These are phyloP conservation scores for Nomada lathburiana DNA, from an alignment of 2,888 invertebrate genomes.

Conservation along the genomic window DNA sequence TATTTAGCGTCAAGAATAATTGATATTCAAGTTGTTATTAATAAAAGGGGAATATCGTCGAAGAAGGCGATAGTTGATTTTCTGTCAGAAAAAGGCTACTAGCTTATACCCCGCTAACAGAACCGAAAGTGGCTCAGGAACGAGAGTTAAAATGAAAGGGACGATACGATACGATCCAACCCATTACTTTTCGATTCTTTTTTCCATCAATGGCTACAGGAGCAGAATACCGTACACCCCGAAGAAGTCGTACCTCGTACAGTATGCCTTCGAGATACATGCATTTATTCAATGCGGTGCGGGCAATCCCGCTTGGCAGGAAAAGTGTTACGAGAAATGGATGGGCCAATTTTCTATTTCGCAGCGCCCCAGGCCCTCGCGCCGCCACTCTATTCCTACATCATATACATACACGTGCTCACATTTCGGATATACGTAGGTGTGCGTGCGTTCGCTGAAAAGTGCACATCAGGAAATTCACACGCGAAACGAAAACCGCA, in stretches of 20 bases:
- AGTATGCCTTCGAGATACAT: slow-evolving; percentile 75
- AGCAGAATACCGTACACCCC: slow-evolving; percentile 42
- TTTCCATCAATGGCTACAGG: slow-evolving; percentile 18
- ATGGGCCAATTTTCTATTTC: slow-evolving; percentile 82
- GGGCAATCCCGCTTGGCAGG: slow-evolving; percentile 75
- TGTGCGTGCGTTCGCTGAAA: slow-evolving; percentile 17
- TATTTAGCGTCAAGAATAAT: slow-evolving; percentile 20
- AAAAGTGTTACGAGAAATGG: slow-evolving; percentile 79
- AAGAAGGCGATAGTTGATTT: slow-evolving; percentile 38
- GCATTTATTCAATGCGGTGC: slow-evolving; percentile 79
- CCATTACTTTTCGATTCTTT: slow-evolving; percentile 47
- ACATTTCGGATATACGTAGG: slow-evolving; percentile 17
- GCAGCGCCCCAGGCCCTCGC: slow-evolving; percentile 68
- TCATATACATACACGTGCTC: slow-evolving; percentile 59
- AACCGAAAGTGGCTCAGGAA: slow-evolving; percentile 19
- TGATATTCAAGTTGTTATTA: neutral
- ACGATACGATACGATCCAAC: slow-evolving; percentile 52
- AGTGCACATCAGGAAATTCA: slow-evolving; percentile 22
- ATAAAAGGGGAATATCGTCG: slow-evolving; percentile 24
- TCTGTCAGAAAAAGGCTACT: slow-evolving; percentile 10
- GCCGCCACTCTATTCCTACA: slow-evolving; percentile 58
- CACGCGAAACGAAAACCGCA: slow-evolving; percentile 31
- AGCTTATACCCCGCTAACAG: slow-evolving; percentile 29
- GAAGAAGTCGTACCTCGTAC: slow-evolving; percentile 52
- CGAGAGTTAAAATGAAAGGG: slow-evolving; percentile 25